Percentiles rank a stretch among this genome's conserved stretches.
Conservation (phyloP, 2,888 invertebrate genomes). For the Eupithecia vulgata region DNA sequence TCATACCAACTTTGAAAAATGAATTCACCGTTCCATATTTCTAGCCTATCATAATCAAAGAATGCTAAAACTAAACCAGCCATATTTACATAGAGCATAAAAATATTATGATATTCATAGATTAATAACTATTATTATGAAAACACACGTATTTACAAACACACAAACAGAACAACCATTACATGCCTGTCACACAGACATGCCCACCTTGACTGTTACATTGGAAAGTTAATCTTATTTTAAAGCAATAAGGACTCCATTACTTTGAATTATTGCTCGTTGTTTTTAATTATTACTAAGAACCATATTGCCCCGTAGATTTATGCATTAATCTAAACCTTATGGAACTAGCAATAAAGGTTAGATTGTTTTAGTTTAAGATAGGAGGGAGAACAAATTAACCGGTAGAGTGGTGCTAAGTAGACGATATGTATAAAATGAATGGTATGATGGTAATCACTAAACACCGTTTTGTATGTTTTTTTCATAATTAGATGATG, state of each 20-base stretch:
- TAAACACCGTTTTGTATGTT: constrained; percentile 20
- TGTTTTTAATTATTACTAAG: constrained; percentile 25
- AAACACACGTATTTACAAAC: constrained; percentile 41
- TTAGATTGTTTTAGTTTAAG: constrained; percentile 9
- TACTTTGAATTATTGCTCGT: constrained; percentile 12
- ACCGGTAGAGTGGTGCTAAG: constrained; percentile 31
- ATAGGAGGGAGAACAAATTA: constrained; percentile 27
- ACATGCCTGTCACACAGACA: constrained; percentile 30
- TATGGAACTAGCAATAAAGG: neutral
- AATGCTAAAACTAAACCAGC: constrained; percentile 27
- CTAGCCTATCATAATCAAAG: constrained; percentile 4
- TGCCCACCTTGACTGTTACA: constrained; percentile 19
- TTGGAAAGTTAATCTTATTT: constrained; percentile 20
- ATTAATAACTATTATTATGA: constrained; percentile 38
- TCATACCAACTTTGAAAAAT: too few relatives aligned
- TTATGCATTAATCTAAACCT: constrained; percentile 4
- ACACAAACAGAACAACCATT: constrained; percentile 33
- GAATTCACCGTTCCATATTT: neutral
- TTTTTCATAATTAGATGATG: constrained; percentile 22
- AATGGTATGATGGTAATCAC: constrained; percentile 27
- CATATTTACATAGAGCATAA: constrained; percentile 39
- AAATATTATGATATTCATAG: constrained; percentile 44
- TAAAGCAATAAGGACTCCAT: constrained; percentile 5
- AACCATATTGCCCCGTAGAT: constrained; percentile 27
- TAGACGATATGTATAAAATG: constrained; percentile 13